phyloP scores from a whole-genome alignment of 1,140 invertebrate species.

The Episyrphus balteatus region DNA sequence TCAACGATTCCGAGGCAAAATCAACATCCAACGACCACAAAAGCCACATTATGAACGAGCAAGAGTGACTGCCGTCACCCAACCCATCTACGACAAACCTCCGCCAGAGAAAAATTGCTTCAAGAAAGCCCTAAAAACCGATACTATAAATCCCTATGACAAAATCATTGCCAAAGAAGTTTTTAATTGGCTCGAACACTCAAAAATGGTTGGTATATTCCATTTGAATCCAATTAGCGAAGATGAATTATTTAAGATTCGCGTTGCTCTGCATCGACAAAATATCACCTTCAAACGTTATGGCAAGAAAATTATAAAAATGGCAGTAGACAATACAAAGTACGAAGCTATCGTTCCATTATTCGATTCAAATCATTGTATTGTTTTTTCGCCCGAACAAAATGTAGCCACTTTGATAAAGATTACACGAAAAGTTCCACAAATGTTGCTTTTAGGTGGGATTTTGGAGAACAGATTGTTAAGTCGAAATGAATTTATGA shows the following conservation, averaged over 20 bases:
- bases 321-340: conserved; percentile 47
- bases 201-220: conserved; percentile 55
- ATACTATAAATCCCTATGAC: conserved; percentile 52
- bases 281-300: conserved; percentile 56
- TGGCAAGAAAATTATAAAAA: conserved; percentile 43
- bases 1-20: conserved; percentile 55
- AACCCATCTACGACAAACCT: conserved; percentile 38
- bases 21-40: conserved; percentile 61
- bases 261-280: conserved; percentile 45
- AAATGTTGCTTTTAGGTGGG: conserved; percentile 54
- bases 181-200: conserved; percentile 53
- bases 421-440: conserved; percentile 48
- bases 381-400: conserved; percentile 51
- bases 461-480: conserved; percentile 55
- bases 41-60: conserved; percentile 52
- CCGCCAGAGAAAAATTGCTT: conserved; percentile 20
- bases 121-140: conserved; percentile 13
- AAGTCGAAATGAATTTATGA: conserved; percentile 50
- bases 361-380: conserved; percentile 45
- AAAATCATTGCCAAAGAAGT: conserved; percentile 56
- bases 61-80: conserved; percentile 47
- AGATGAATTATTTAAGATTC: conserved; percentile 48
- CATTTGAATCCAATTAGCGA: conserved; percentile 55
- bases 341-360: conserved; percentile 48
- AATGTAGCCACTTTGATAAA: conserved; percentile 45